Conservation (phyloP, 2,797 vertebrate species). For the Lemur catta region DNA sequence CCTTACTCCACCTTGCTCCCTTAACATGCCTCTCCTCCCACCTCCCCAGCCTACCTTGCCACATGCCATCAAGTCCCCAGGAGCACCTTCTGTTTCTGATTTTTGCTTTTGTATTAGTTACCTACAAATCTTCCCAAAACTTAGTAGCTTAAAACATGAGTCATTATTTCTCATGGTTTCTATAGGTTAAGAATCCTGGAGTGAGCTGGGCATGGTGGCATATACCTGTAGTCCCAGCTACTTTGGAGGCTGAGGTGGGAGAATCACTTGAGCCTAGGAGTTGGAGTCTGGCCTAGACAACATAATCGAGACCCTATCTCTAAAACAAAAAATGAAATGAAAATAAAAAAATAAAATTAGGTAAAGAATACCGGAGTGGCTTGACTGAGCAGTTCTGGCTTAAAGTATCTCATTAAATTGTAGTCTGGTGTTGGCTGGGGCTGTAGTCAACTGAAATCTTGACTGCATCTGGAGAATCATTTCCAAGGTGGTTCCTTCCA, state of each 20-base stretch:
- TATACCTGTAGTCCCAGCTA: background rate
- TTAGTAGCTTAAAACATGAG: background rate
- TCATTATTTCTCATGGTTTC: background rate
- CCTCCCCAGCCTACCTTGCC: background rate
- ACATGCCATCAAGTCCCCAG: background rate
- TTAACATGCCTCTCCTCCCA: background rate
- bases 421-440: background rate
- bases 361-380: background rate
- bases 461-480: background rate
- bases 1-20: background rate
- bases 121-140: background rate
- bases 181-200: background rate
- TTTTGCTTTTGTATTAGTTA: background rate
- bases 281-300: background rate
- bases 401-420: background rate
- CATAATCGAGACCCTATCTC: background rate
- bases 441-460: background rate
- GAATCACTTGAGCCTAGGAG: background rate
- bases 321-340: background rate
- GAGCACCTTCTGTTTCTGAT: background rate
- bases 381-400: background rate
- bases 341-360: background rate
- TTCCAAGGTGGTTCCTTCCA: background rate
- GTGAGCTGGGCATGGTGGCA: background rate
- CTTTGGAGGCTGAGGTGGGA: background rate